Conservation (phyloP, 2,797 vertebrate species). For the Girardinus metallicus region DNA sequence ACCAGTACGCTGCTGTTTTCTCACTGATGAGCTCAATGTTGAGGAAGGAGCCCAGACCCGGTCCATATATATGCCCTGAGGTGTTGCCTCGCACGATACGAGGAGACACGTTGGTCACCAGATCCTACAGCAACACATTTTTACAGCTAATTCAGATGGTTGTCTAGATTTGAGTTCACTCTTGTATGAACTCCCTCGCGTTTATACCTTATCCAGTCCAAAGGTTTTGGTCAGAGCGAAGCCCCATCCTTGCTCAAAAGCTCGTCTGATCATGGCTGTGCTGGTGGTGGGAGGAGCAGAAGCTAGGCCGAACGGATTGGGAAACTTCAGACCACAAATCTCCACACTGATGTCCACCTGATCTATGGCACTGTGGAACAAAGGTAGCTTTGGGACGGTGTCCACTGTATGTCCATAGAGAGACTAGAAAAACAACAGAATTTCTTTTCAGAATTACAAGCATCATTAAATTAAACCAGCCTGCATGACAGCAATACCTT, state of each 20-base stretch:
- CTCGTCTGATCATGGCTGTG: slow-evolving; percentile 91
- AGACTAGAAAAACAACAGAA: slow-evolving; percentile 70
- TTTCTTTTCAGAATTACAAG: neutral
- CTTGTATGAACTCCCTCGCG: neutral
- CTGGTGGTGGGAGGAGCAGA: slow-evolving; percentile 92
- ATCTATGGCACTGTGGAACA: slow-evolving; percentile 90
- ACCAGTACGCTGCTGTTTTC: slow-evolving; percentile 94
- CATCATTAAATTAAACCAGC: neutral
- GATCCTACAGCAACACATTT: slow-evolving; percentile 79
- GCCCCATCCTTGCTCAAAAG: slow-evolving; percentile 93
- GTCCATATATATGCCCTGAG: slow-evolving; percentile 87
- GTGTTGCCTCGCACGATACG: slow-evolving; percentile 92
- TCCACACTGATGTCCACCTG: slow-evolving; percentile 90
- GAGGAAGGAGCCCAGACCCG: slow-evolving; percentile 91
- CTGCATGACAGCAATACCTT: neutral
- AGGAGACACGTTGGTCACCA: slow-evolving; percentile 94
- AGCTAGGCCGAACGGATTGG: slow-evolving; percentile 93
- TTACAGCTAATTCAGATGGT: neutral
- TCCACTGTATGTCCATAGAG: slow-evolving; percentile 79
- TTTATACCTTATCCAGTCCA: slow-evolving; percentile 89
- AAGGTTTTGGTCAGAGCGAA: slow-evolving; percentile 96
- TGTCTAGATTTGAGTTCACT: neutral
- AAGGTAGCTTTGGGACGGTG: slow-evolving; percentile 81
- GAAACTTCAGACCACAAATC: slow-evolving; percentile 88
- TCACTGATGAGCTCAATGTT: slow-evolving; percentile 97